Evolutionary conservation across 2,113 vertebrate genomes (phyloP), one percentile per base, ranked within the genome.

Genomic region (Porphyrio hochstetteri): DNA sequence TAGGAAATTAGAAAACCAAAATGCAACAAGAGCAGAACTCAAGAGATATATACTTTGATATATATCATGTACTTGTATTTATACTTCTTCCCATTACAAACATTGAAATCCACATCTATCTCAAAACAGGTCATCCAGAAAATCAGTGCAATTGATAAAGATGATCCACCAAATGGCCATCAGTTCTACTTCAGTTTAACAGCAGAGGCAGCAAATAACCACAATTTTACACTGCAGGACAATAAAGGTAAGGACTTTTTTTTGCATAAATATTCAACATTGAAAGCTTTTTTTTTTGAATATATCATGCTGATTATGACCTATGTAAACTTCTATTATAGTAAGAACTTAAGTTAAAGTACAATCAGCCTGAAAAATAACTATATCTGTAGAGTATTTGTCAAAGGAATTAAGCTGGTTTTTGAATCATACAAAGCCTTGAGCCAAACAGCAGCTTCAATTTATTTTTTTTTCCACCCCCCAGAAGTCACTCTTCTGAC

Each of bases 141-240:
- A 96, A 98, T 99, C 96, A 99, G 99, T 29, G 99, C 99, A 1
- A 97, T 99, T 81, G 99, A 99, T 96, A 99, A 98, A 91, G 99
- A 99, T 29, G 99, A 99, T 65, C 99, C 99, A 63, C 98, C 98
- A 82, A 99, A 96, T 2, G 99, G 99, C 9, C 99, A 99, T 91
- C 98, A 99, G 93, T 99, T 99, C 97, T 99, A 98, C 91, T 99
- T 99, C 80, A 97, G 98, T 89, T 97, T 99, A 68, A 98, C 98
- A 46, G 95, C 98, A 13, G 97, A 99, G 9, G 98, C 98, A 44
- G 97, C 98, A 21, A 98, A 98, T 88, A 99, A 99, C 90, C 98
- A 98, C 78, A 99, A 99, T 98, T 99, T 99, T 94, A 99, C 99
- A 13, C 82, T 99, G 57, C 98, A 98, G 89, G 99, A 99, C 88